Conservation (phyloP, 2,797 vertebrate species). For the Helarctos malayanus region DNA sequence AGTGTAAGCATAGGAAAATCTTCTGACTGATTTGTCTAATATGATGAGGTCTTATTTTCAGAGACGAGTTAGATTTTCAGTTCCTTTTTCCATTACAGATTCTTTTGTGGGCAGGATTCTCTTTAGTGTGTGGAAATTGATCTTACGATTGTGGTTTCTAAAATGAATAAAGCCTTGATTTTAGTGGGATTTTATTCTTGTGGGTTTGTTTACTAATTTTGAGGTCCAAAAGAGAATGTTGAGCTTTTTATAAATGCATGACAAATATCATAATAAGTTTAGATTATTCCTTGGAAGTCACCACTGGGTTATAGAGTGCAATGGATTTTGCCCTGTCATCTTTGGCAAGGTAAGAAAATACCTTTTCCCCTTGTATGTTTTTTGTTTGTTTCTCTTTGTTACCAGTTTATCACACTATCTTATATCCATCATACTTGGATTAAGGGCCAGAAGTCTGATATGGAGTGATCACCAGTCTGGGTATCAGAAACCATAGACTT, state of each 20-base stretch:
- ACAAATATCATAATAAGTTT: neutral
- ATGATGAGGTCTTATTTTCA: slow-evolving; percentile 71
- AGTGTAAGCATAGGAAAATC: slow-evolving; percentile 60
- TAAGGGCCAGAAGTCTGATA: neutral
- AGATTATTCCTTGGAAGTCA: slow-evolving; percentile 36
- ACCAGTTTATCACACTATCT: neutral
- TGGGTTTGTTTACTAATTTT: neutral
- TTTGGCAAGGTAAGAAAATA: slow-evolving; percentile 27
- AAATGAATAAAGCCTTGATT: slow-evolving; percentile 1
- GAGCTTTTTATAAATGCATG: slow-evolving; percentile 32
- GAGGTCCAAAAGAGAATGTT: neutral
- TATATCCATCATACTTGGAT: neutral
- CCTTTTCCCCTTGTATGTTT: neutral
- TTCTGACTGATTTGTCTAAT: slow-evolving; percentile 68
- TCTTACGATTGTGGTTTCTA: neutral
- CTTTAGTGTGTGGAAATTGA: slow-evolving; percentile 33
- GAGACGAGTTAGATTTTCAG: neutral
- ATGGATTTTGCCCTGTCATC: neutral
- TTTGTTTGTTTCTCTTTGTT: slow-evolving; percentile 46
- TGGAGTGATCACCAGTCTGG: neutral
- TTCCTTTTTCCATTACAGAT: slow-evolving; percentile 62
- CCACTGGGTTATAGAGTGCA: neutral
- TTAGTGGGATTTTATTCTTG: neutral
- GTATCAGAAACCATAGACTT: neutral
- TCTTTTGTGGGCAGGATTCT: neutral